Evolutionary conservation across 1,140 invertebrate genomes (phyloP).

Genomic region (Drosophila cardini): DNA sequence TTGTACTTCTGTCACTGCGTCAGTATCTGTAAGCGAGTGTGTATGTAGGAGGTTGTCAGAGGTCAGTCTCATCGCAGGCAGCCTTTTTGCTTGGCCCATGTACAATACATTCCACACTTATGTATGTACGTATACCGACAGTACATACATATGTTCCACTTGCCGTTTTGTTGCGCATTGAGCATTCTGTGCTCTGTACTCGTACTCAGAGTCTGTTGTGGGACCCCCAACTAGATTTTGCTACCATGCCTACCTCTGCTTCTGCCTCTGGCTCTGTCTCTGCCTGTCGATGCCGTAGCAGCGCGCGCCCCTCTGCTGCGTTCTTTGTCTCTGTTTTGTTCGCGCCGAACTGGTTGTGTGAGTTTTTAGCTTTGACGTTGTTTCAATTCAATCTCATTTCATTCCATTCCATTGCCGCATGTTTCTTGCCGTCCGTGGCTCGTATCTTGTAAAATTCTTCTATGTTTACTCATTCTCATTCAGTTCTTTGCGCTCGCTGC

Average conservation of each 20-base stretch:
- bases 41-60: slow-evolving; percentile 81
- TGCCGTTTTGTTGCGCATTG: slow-evolving; percentile 65
- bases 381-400: slow-evolving; percentile 38
- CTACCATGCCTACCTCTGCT: slow-evolving; percentile 40
- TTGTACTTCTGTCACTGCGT: slow-evolving; percentile 38
- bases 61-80: slow-evolving; percentile 78
- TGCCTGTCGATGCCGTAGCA: slow-evolving; percentile 14
- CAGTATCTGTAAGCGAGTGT: slow-evolving; percentile 18
- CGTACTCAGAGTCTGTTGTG: slow-evolving; percentile 40
- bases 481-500: slow-evolving; percentile 76
- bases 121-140: slow-evolving; percentile 21
- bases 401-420: slow-evolving; percentile 37
- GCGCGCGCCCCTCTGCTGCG: slow-evolving; percentile 26
- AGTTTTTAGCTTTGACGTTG: slow-evolving; percentile 61
- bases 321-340: slow-evolving; percentile 68
- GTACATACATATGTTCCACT: slow-evolving; percentile 48
- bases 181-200: slow-evolving; percentile 46
- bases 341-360: slow-evolving; percentile 75
- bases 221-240: slow-evolving; percentile 74
- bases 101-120: slow-evolving; percentile 52
- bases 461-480: slow-evolving; percentile 71
- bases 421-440: slow-evolving; percentile 40
- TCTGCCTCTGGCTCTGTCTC: too few relatives aligned
- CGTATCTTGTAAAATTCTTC: slow-evolving; percentile 77
- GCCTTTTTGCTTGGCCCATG: slow-evolving; percentile 55